Evolutionary conservation across 2,888 invertebrate species (phyloP).

Genomic region (Hypena proboscidalis): DNA sequence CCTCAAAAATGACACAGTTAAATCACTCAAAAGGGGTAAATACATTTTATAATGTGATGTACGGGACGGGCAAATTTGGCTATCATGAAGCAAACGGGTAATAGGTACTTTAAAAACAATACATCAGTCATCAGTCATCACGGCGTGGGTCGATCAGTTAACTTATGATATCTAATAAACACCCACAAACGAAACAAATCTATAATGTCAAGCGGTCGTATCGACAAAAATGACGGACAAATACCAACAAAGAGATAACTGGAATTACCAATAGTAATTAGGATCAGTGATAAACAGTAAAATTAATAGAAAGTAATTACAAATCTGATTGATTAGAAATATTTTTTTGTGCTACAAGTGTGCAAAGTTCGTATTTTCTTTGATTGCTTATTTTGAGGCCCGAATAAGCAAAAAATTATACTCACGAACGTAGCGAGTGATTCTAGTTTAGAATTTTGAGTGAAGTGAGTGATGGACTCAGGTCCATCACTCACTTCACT

Average conservation of each 20-base stretch:
- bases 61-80: background rate
- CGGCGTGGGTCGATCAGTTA: conserved; percentile 44
- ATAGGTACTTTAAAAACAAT: conserved; percentile 26
- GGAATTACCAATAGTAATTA: too few relatives aligned
- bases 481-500: too few relatives aligned
- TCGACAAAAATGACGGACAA: background rate
- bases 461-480: too few relatives aligned
- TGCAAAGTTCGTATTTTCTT: too few relatives aligned
- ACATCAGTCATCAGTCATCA: conserved; percentile 40
- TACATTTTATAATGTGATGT: background rate
- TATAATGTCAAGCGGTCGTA: conserved; percentile 19
- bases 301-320: background rate
- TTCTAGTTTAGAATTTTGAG: too few relatives aligned
- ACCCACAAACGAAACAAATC: conserved; percentile 41
- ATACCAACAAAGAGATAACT: too few relatives aligned
- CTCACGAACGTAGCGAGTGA: too few relatives aligned
- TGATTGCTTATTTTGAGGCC: too few relatives aligned
- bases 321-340: too few relatives aligned
- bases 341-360: too few relatives aligned
- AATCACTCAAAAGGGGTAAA: background rate
- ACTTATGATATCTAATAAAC: conserved; percentile 49
- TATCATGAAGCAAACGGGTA: background rate
- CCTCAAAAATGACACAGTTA: too few relatives aligned
- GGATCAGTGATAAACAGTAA: background rate
- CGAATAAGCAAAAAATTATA: too few relatives aligned